These are phyloP conservation scores for Lymantria monacha DNA, from an alignment of 2,888 invertebrate genomes.

Conservation along the genomic window DNA sequence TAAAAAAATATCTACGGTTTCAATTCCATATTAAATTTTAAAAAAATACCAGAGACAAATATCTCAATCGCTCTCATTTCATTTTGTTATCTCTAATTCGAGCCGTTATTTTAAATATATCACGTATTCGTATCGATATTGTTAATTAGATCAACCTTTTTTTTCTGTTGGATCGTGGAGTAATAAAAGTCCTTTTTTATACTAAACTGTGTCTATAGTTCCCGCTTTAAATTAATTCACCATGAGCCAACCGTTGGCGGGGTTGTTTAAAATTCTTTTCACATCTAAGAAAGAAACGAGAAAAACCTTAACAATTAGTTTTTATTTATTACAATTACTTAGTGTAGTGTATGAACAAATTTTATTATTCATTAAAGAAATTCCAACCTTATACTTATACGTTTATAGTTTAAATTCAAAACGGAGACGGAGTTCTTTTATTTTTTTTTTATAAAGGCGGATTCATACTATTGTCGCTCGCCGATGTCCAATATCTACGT, in stretches of 20 bases:
- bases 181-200: not conserved
- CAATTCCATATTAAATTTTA: too few species aligned
- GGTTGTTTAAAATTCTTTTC: constrained; percentile 2
- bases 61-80: too few species aligned
- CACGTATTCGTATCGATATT: too few species aligned
- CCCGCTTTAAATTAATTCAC: not conserved
- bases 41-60: too few species aligned
- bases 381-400: not conserved
- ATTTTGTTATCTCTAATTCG: too few species aligned
- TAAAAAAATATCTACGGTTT: too few species aligned
- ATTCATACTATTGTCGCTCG: constrained; percentile 35
- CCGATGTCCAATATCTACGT: constrained; percentile 50
- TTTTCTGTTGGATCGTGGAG: not conserved
- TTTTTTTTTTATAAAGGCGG: constrained; percentile 29
- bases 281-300: constrained; percentile 2
- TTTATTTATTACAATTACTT: constrained; percentile 13
- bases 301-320: constrained; percentile 6
- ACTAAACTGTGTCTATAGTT: not conserved
- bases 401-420: constrained; percentile 1
- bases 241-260: not conserved
- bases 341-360: constrained; percentile 4
- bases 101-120: too few species aligned
- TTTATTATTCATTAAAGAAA: not conserved
- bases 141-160: too few species aligned
- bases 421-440: constrained; percentile 6